phyloP scores from a whole-genome alignment of 2,797 vertebrate species.

The Loris lydekkerianus region DNA sequence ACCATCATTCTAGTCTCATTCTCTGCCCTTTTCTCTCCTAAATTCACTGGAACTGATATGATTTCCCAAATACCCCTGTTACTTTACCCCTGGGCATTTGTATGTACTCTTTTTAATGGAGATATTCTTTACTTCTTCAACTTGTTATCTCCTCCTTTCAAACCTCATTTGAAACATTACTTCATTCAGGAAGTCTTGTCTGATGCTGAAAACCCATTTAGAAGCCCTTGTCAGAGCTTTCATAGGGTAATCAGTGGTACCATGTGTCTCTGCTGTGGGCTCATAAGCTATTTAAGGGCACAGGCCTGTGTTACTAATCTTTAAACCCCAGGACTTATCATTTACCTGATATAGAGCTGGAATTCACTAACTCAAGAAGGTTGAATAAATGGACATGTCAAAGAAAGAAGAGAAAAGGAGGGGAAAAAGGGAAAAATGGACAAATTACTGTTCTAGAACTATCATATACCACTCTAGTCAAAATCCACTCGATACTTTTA shows the following conservation, averaged over 20 bases:
- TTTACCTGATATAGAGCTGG: not conserved
- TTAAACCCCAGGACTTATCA: not conserved
- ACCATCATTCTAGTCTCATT: not conserved
- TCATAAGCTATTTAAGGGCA: not conserved
- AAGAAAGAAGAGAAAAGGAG: not conserved
- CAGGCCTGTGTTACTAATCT: not conserved
- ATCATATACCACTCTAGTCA: not conserved
- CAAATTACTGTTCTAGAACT: not conserved
- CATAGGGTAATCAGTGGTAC: not conserved
- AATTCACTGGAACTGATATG: not conserved
- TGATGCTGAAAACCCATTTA: not conserved
- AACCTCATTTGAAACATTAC: not conserved
- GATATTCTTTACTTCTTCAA: not conserved
- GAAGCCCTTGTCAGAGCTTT: not conserved
- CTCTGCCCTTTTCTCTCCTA: not conserved
- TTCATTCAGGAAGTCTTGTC: not conserved
- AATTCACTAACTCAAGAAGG: slow-evolving; percentile 3
- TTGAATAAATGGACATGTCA: not conserved
- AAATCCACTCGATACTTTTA: not conserved
- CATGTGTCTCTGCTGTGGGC: not conserved
- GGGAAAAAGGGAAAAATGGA: not conserved
- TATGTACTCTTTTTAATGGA: not conserved
- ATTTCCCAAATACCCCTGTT: not conserved
- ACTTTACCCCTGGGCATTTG: not conserved
- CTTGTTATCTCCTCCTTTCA: not conserved